A percentile compares a stretch with the other conserved stretches of the same genome.
These are phyloP conservation scores for Champsocephalus esox DNA, from an alignment of 2,797 vertebrate genomes.

Conservation along the genomic window DNA sequence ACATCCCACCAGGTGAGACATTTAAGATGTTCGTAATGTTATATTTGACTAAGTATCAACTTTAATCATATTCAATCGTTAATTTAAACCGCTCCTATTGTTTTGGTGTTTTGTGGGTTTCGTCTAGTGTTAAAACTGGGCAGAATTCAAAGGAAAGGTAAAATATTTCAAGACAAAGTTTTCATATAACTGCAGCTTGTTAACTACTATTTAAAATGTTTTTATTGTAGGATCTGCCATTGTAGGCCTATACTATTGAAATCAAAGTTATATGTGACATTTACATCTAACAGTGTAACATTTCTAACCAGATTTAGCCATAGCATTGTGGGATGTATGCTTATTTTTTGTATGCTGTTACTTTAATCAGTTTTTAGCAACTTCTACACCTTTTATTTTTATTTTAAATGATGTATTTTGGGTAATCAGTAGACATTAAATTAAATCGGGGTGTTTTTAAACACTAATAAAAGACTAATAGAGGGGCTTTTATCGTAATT, in stretches of 20 bases:
- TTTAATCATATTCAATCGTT: no score
- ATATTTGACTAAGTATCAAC: background rate
- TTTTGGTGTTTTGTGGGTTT: background rate
- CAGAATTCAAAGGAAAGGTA: background rate
- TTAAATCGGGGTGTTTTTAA: background rate
- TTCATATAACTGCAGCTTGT: background rate
- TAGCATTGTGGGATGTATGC: background rate
- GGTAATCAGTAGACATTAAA: background rate
- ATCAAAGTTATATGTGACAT: background rate
- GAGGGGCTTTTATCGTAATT: background rate
- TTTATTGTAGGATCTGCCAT: background rate
- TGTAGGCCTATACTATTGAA: background rate
- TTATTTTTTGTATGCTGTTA: background rate
- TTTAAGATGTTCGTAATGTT: constrained; percentile 26
- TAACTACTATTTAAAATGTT: background rate
- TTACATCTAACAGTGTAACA: no score
- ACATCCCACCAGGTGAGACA: constrained; percentile 91
- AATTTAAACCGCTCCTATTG: no score
- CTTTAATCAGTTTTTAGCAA: background rate
- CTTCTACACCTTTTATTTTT: background rate
- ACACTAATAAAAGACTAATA: background rate
- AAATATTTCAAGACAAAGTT: background rate
- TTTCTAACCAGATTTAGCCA: background rate
- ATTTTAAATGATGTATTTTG: background rate
- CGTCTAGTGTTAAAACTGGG: background rate